Percentiles rank a stretch among this genome's conserved stretches.
These are phyloP conservation scores for Diadumene lineata DNA, from an alignment of 92 coral and sea anemone species.

Conservation along the genomic window DNA sequence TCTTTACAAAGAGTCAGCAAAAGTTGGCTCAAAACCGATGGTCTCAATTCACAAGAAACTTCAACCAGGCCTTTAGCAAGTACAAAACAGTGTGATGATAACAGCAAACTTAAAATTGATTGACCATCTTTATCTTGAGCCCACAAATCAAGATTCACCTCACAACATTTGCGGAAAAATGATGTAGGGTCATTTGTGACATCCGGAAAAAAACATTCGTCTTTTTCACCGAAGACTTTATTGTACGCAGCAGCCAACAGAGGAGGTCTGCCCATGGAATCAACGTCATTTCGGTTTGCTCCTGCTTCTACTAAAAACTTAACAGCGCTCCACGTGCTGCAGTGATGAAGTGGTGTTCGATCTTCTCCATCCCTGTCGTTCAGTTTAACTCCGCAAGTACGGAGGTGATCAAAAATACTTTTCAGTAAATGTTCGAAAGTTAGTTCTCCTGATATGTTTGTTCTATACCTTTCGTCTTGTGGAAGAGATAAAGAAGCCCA, in stretches of 20 bases:
- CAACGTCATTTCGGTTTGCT: slow-evolving; percentile 36
- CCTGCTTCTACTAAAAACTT: slow-evolving; percentile 43
- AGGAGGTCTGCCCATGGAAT: slow-evolving; percentile 18
- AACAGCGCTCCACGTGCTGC: slow-evolving; percentile 41
- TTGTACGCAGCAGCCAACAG: slow-evolving; percentile 1
- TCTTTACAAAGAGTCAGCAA: background rate
- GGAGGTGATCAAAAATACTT: slow-evolving; percentile 1
- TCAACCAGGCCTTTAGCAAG: slow-evolving; percentile 25
- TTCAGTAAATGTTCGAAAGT: background rate
- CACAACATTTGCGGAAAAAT: background rate
- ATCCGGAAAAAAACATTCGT: slow-evolving; percentile 1
- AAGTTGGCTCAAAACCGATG: background rate
- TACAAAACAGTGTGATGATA: slow-evolving; percentile 14
- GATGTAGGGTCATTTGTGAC: slow-evolving; percentile 1
- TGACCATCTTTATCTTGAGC: slow-evolving; percentile 6
- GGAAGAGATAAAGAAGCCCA: slow-evolving; percentile 8
- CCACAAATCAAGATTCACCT: slow-evolving; percentile 18
- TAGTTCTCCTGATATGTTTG: background rate
- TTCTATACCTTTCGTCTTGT: background rate
- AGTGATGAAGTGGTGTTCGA: slow-evolving; percentile 32
- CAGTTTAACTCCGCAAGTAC: slow-evolving; percentile 11
- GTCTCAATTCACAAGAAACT: background rate
- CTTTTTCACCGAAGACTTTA: slow-evolving; percentile 1
- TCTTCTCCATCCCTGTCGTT: slow-evolving; percentile 4
- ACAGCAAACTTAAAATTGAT: slow-evolving; percentile 16